Evolutionary conservation across 2,797 vertebrate genomes (phyloP), one percentile per base, ranked within the genome.

Genomic region (Artibeus lituratus): DNA sequence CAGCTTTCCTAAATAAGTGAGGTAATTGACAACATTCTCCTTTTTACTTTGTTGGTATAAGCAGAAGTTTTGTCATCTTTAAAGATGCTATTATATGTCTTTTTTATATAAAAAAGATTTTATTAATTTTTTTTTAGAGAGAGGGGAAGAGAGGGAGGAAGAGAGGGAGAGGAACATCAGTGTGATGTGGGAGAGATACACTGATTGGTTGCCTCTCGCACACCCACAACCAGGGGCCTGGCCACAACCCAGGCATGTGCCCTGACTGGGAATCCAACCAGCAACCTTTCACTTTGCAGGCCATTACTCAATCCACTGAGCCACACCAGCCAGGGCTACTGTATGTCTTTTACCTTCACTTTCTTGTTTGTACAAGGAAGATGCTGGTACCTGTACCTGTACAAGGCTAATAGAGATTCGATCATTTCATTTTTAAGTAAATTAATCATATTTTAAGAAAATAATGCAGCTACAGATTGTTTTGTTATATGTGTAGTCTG

Each of bases 1-100:
- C 59, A 85, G 80, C n/a, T 85, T 96, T 92, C 24, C 49, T 87
- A 87, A 91, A 95, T 95, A 96, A 87, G 0, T 74, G 73, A 94
- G 83, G 76, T 87, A 94, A 94, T 91, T 87, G 87, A 78, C 22
- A 70, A 70, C 39, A 91, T 89, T 91, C 47, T 94, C 37, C 37
- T 87, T 77, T 93, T 92, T 21, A 80, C 35, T 95, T 76, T 94
- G 55, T 92, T 93, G 35, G 15, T 81, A 35, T 69, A 81, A 89
- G 82, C 44, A 57, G 80, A 94, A 89, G 82, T 88, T 94, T 35
- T 49, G 44, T 55, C 24, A 22, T 59, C 49, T 59, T 88, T 96
- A n/a, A 90, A 93, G 57, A 87, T 80, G 49, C 18, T 44, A n/a
- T 85, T n/a, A 53, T n/a, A 42, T 67, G 78, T 94, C 55, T 88